Evolutionary conservation across 1,140 invertebrate species (phyloP), one percentile per base, ranked within the genome.

Genomic region (Periplaneta americana): DNA sequence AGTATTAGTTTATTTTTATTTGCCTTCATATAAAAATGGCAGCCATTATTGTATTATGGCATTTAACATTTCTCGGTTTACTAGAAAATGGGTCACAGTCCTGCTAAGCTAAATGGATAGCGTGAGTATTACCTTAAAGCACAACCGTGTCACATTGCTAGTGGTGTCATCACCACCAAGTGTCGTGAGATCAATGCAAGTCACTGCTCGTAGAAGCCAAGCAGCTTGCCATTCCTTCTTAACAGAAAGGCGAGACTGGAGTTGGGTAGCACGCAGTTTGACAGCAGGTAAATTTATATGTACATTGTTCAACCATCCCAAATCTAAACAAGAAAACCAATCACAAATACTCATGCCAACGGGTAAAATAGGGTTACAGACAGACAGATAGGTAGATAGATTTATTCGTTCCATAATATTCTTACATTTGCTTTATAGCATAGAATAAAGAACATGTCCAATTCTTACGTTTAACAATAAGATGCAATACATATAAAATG

Each of bases 171-270:
- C 96, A 17, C 96, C 93, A 48, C 92, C 91, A 57, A 99, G 89
- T 35, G 97, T 98, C 22, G 98, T 99, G 78, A 99, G 90, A 89
- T 99, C 98, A 82, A 98, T 96, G 82, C 95, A 93, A 79, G 93
- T 93, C 5, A 98, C 88, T 31, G 96, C 96, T 86, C 93, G 92
- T 36, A 97, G 84, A 17, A 98, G 89, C 95, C 95, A 98, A 31
- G 92, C 91, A 82, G 92, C 89, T 89, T 93, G 89, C 85, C 91
- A 90, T 81, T 92, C 86, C 83, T 89, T 88, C 83, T 90, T 90
- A 0, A 91, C 87, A 57, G 87, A 86, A 80, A 89, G 80, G 34
- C 36, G 80, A 9, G 36, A 48, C 35, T 83, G 32, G 18, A 85
- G 33, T 22, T 28, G 13, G 36, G 74, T 48, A 1, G 83, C 84